Percentiles rank a stretch among this genome's conserved stretches.
phyloP scores from a whole-genome alignment of 1,140 invertebrate species.

The Eriosoma lanigerum region DNA sequence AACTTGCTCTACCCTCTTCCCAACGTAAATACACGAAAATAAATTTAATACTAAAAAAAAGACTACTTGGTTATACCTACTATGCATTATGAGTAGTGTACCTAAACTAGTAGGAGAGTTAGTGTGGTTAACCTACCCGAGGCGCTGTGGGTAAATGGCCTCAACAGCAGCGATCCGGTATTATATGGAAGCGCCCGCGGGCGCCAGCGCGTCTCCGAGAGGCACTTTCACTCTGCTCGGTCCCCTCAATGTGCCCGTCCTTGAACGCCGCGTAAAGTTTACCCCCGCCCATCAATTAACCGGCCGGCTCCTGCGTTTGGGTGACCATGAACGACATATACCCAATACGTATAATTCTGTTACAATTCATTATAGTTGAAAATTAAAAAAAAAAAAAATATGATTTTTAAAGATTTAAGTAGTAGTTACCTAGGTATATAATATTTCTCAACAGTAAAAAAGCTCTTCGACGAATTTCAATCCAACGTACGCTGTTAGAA shows the following conservation, averaged over 20 bases:
- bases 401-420: too few species aligned
- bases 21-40: too few species aligned
- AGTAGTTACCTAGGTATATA: too few species aligned
- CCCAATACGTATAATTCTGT: neutral
- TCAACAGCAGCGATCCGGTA: slow-evolving; percentile 32
- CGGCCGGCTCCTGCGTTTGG: neutral
- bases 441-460: slow-evolving; percentile 6
- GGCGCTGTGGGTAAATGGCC: slow-evolving; percentile 38
- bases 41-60: too few species aligned
- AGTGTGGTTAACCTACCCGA: too few species aligned
- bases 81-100: too few species aligned
- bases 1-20: too few species aligned
- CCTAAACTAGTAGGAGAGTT: too few species aligned
- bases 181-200: slow-evolving; percentile 27
- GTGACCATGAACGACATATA: slow-evolving; percentile 37
- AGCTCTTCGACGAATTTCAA: neutral
- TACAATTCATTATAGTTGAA: slow-evolving; percentile 18
- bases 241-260: slow-evolving; percentile 1
- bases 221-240: slow-evolving; percentile 44
- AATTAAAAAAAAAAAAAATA: neutral
- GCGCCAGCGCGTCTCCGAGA: slow-evolving; percentile 43
- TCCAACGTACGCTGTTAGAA: neutral
- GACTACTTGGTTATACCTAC: too few species aligned
- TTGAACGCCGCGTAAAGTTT: slow-evolving; percentile 39
- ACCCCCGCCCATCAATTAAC: neutral